Evolutionary conservation across 2,888 invertebrate genomes (phyloP).

Genomic region (Strigamia crassipes): DNA sequence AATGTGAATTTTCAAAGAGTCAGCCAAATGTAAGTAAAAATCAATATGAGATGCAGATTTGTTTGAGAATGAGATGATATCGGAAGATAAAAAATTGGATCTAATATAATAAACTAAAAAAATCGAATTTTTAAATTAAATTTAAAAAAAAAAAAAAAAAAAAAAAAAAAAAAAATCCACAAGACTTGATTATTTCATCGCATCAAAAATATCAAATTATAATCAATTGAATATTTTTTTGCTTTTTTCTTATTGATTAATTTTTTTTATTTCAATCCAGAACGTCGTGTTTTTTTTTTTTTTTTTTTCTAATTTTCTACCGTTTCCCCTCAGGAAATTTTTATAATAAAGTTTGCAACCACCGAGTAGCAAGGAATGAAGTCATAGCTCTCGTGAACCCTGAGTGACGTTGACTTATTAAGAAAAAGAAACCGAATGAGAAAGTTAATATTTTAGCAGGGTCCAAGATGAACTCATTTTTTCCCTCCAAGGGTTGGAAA

Average conservation of each 20-base stretch:
- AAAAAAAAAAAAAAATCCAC: background rate
- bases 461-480: constrained; percentile 35
- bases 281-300: background rate
- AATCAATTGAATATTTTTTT: background rate
- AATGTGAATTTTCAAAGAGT: background rate
- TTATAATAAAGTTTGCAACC: constrained; percentile 16
- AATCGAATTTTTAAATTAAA: background rate
- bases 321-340: constrained; percentile 4
- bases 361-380: constrained; percentile 5
- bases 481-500: background rate
- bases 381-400: background rate
- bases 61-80: constrained; percentile 8
- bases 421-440: constrained; percentile 2
- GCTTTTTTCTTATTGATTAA: background rate
- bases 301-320: background rate
- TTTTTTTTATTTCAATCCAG: background rate
- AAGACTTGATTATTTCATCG: background rate
- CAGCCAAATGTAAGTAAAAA: background rate
- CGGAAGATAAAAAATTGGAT: background rate
- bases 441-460: constrained; percentile 32
- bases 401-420: constrained; percentile 28
- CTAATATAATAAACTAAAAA: background rate
- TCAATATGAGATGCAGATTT: constrained; percentile 14
- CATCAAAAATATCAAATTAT: too few relatives aligned
- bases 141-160: background rate